A percentile compares a stretch with the other conserved stretches of the same genome.
Conservation (phyloP, 2,888 invertebrate genomes). For the Cabera pusaria region DNA sequence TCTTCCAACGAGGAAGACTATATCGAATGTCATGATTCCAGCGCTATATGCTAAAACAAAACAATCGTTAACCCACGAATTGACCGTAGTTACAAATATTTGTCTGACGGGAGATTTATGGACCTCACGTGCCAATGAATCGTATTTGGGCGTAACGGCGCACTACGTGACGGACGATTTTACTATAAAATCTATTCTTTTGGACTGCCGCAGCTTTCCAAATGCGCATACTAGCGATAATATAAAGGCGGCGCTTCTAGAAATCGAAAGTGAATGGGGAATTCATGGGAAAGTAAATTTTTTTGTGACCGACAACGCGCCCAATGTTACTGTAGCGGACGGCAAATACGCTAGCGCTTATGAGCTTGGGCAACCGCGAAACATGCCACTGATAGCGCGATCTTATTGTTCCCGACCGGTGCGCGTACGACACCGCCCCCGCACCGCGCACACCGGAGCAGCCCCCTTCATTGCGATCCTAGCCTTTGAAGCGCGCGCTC, state of each 20-base stretch:
- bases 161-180: conserved; percentile 35
- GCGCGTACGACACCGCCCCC: too few relatives aligned
- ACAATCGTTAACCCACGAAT: not conserved
- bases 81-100: conserved; percentile 9
- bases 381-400: too few relatives aligned
- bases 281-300: conserved; percentile 35
- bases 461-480: too few relatives aligned
- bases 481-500: too few relatives aligned
- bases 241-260: conserved; percentile 28
- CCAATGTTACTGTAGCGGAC: conserved; percentile 37
- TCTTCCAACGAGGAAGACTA: conserved; percentile 31
- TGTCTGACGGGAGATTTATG: conserved; percentile 37
- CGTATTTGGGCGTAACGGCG: conserved; percentile 33
- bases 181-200: conserved; percentile 21
- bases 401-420: too few relatives aligned
- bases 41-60: conserved; percentile 3
- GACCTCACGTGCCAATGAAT: conserved; percentile 31
- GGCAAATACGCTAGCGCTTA: too few relatives aligned
- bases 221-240: conserved; percentile 31
- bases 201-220: conserved; percentile 24
- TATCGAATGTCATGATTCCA: conserved; percentile 25
- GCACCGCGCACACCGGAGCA: too few relatives aligned
- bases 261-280: conserved; percentile 16
- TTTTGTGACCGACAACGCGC: conserved; percentile 38
- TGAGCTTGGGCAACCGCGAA: too few relatives aligned